These are phyloP conservation scores for Drosophila nigromelanica DNA, from an alignment of 1,140 invertebrate genomes.

Conservation along the genomic window DNA sequence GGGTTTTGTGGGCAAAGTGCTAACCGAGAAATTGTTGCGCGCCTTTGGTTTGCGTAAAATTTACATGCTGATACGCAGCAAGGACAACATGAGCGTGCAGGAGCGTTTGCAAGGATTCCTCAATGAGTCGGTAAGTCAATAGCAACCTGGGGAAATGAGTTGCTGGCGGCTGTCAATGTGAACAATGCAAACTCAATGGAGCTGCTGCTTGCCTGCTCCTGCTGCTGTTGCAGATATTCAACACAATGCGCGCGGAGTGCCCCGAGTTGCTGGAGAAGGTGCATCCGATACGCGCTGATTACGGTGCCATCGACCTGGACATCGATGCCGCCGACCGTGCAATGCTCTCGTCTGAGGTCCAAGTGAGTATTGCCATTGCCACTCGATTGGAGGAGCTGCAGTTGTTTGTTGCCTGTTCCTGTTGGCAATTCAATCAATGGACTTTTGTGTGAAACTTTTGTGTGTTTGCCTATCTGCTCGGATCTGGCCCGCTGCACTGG, in stretches of 20 bases:
- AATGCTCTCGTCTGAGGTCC: constrained; percentile 79
- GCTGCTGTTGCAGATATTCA: constrained; percentile 87
- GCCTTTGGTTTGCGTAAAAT: constrained; percentile 89
- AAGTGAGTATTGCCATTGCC: constrained; percentile 64
- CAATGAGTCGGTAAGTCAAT: constrained; percentile 86
- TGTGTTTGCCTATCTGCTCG: constrained; percentile 52
- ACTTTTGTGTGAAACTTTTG: constrained; percentile 60
- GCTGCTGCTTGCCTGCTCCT: background rate
- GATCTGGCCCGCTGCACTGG: constrained; percentile 24
- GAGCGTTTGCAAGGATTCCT: constrained; percentile 88
- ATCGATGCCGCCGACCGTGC: constrained; percentile 84
- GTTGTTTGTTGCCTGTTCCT: constrained; percentile 32
- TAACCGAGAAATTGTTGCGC: constrained; percentile 94
- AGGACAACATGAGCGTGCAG: constrained; percentile 89
- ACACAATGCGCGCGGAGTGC: constrained; percentile 86
- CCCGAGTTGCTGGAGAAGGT: constrained; percentile 89
- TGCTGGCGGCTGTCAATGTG: constrained; percentile 26
- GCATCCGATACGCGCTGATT: constrained; percentile 92
- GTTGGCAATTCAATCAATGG: constrained; percentile 79
- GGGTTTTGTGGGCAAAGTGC: constrained; percentile 94
- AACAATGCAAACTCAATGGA: constrained; percentile 47
- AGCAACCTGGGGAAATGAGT: constrained; percentile 33
- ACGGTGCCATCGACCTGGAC: constrained; percentile 91
- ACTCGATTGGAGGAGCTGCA: background rate
- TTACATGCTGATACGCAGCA: constrained; percentile 91